These are phyloP conservation scores for Lingula anatina DNA, from an alignment of 2,888 invertebrate genomes.

Conservation along the genomic window DNA sequence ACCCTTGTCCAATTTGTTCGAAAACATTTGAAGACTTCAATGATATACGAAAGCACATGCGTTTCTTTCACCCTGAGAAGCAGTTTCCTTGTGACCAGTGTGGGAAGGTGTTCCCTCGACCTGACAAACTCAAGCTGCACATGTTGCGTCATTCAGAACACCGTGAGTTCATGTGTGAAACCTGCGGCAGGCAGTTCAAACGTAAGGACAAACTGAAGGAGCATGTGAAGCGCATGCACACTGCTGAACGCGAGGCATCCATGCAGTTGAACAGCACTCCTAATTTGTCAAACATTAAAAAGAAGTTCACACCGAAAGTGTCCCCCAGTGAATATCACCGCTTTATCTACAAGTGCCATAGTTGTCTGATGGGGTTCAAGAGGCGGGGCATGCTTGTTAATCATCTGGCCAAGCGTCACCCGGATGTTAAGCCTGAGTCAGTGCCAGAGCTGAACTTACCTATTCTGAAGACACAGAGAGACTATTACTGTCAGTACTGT, in stretches of 20 bases:
- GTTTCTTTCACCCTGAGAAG: constrained; percentile 67
- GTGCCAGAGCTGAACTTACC: constrained; percentile 73
- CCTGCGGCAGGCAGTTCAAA: constrained; percentile 73
- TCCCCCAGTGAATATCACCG: constrained; percentile 65
- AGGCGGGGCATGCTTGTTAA: constrained; percentile 80
- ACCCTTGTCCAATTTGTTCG: constrained; percentile 66
- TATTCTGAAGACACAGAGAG: constrained; percentile 69
- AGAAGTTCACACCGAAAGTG: constrained; percentile 61
- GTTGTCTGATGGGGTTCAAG: constrained; percentile 72
- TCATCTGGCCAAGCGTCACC: constrained; percentile 68
- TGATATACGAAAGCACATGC: constrained; percentile 68
- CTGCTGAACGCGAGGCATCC: constrained; percentile 51
- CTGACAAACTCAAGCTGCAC: constrained; percentile 69
- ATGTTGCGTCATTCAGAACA: constrained; percentile 64
- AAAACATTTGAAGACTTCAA: constrained; percentile 67
- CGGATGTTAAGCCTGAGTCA: constrained; percentile 61
- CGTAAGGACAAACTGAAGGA: constrained; percentile 64
- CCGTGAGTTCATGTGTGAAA: constrained; percentile 68
- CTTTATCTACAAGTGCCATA: constrained; percentile 72
- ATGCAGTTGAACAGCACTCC: constrained; percentile 14
- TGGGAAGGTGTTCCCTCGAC: constrained; percentile 65
- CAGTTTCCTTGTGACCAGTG: constrained; percentile 67
- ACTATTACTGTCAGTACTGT: constrained; percentile 81
- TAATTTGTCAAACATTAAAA: constrained; percentile 24
- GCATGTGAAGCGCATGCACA: constrained; percentile 68